Base-by-base conservation (phyloP, 2,797 vertebrate genomes). In the Leuciscus waleckii region DNA sequence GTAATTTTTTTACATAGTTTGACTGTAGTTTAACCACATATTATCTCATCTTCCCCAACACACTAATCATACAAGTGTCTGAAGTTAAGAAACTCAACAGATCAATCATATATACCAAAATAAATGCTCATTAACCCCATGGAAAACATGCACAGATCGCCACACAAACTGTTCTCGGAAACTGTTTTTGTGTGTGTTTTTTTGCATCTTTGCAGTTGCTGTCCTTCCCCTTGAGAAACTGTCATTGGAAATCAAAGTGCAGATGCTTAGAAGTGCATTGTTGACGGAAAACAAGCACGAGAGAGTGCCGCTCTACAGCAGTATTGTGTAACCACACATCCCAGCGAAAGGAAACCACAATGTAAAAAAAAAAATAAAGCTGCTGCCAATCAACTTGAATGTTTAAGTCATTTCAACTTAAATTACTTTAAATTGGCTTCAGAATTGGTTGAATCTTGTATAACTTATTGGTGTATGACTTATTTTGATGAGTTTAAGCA, bases 221-320 rank as follows among this genome's bases (percentile, higher is more conserved):
- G 70, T 86, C 79, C 63, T 43, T 56, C 70, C 49, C 54, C 67
- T 73, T 89, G 86, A 87, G 81, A 83, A 83, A 82, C 71, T 86
- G 84, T 65, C 71, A 26, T 65, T 82, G 69, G 86, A 75, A 81
- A 84, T 35, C 10, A 84, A 86, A 86, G 83, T 83, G 13, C 88
- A 83, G 32, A 29, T 80, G 78, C 70, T 9, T 49, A 83, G 51
- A 87, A 58, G 17, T 79, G 78, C 79, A 79, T 9, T 56, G 49
- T 19, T 56, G 7, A 2, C 10, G 68, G 56, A 65, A 49, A 71
- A 26, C 11, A 46, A 80, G 82, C 79, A 68, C 32, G 26, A 70
- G 79, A 65, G 54, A 39, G 32, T 29, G 7, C n/a, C 0, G 32
- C 54, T 69, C 35, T 8, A 7, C 54, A 81, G 17, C 49, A 19